phyloP scores from a whole-genome alignment of 2,888 invertebrate species.

The Idaea aversata region DNA sequence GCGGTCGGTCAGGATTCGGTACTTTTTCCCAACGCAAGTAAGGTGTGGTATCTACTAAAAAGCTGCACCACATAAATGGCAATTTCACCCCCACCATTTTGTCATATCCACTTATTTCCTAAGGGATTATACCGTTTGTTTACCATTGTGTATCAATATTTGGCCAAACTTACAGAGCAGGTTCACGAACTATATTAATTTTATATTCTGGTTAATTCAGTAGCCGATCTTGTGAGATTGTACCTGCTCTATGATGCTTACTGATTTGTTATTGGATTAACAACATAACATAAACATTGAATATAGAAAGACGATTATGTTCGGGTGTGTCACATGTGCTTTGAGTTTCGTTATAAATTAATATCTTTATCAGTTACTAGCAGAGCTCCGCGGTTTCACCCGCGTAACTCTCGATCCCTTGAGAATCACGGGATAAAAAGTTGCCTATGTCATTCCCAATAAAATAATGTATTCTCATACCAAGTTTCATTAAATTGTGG shows the following conservation, averaged over 20 bases:
- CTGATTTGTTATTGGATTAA: constrained; percentile 4
- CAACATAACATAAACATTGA: constrained; percentile 2
- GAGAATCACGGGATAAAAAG: too few relatives aligned
- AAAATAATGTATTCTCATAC: too few relatives aligned
- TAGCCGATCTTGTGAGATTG: neutral
- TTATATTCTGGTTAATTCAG: neutral
- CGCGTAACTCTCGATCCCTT: too few relatives aligned
- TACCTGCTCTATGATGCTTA: neutral
- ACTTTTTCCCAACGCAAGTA: neutral
- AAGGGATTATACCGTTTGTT: neutral
- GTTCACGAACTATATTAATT: neutral
- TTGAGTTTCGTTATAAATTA: neutral
- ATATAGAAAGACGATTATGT: neutral
- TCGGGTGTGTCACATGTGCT: neutral
- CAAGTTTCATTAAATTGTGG: too few relatives aligned
- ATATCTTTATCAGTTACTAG: neutral
- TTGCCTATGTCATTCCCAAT: too few relatives aligned
- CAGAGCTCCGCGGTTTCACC: too few relatives aligned
- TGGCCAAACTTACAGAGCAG: neutral
- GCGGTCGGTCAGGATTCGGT: too few relatives aligned
- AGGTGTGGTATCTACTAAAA: neutral
- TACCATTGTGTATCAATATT: constrained; percentile 5
- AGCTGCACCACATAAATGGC: neutral
- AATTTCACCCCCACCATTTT: neutral
- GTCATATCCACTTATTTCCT: constrained; percentile 4